phyloP scores from a whole-genome alignment of 2,888 invertebrate species.

The Danaus chrysippus region DNA sequence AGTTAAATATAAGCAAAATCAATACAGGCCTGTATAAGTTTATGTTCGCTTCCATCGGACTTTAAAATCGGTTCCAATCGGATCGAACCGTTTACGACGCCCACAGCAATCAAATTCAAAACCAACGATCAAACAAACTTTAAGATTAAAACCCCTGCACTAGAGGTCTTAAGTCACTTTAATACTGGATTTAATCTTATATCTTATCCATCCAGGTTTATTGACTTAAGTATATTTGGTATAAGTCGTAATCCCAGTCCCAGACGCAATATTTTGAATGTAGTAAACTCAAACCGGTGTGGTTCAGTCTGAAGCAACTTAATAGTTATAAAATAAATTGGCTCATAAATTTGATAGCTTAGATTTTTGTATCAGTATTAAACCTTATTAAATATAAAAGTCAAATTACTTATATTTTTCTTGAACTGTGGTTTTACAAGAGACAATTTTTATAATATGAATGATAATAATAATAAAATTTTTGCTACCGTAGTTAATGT shows the following conservation, averaged over 20 bases:
- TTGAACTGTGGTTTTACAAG: background rate
- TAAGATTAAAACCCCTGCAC: conserved; percentile 16
- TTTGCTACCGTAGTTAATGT: too few species aligned
- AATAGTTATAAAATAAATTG: conserved; percentile 11
- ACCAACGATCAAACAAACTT: conserved; percentile 23
- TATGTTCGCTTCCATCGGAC: conserved; percentile 30
- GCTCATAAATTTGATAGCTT: background rate
- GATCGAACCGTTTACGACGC: conserved; percentile 31
- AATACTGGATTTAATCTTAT: conserved; percentile 16
- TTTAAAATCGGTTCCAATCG: conserved; percentile 34
- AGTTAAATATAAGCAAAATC: background rate
- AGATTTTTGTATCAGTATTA: background rate
- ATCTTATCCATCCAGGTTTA: conserved; percentile 20
- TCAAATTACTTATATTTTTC: background rate
- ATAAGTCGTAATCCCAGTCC: conserved; percentile 11
- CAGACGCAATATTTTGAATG: conserved; percentile 21
- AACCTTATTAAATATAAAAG: background rate
- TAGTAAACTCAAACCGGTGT: conserved; percentile 15
- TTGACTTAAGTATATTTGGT: conserved; percentile 18
- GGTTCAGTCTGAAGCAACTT: conserved; percentile 11
- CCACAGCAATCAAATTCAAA: conserved; percentile 27
- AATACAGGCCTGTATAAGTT: conserved; percentile 20
- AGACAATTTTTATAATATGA: too few species aligned
- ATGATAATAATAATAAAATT: too few species aligned
- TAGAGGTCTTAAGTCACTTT: conserved; percentile 10